Evolutionary conservation across 2,797 vertebrate genomes (phyloP).

Genomic region (Coregonus ussuriensis): DNA sequence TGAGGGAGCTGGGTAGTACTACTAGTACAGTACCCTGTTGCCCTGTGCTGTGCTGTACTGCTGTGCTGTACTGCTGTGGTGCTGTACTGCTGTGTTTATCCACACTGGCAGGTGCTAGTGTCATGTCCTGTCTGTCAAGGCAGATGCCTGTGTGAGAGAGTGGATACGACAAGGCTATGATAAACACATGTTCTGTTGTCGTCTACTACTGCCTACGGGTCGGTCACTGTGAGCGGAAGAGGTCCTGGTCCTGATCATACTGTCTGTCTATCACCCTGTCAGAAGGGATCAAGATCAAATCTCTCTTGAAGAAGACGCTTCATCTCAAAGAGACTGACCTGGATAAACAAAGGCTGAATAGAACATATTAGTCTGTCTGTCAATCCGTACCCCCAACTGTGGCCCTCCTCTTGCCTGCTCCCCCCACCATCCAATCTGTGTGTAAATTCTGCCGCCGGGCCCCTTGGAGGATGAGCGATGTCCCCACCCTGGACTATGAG

Average conservation of each 20-base stretch:
- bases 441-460: constrained; percentile 74
- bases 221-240: constrained; percentile 21
- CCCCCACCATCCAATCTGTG: constrained; percentile 71
- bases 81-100: constrained; percentile 30
- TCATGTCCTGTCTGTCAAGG: constrained; percentile 48
- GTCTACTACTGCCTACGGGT: constrained; percentile 36
- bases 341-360: neutral
- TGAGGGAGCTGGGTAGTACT: constrained; percentile 27
- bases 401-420: constrained; percentile 4
- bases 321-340: neutral
- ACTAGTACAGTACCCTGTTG: constrained; percentile 28
- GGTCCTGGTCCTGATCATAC: constrained; percentile 29
- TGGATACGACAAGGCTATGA: constrained; percentile 44
- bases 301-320: neutral
- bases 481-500: constrained; percentile 88
- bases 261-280: constrained; percentile 53
- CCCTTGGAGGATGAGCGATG: constrained; percentile 88
- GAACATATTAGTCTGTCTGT: neutral
- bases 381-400: neutral
- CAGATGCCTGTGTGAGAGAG: constrained; percentile 41
- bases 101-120: constrained; percentile 37
- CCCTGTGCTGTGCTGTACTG: neutral
- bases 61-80: too few species aligned
- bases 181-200: constrained; percentile 38
- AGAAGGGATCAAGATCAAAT: constrained; percentile 43